A percentile compares a stretch with the other conserved stretches of the same genome.
Conservation (phyloP, 2,888 invertebrate genomes). For the Synergus itoensis region DNA sequence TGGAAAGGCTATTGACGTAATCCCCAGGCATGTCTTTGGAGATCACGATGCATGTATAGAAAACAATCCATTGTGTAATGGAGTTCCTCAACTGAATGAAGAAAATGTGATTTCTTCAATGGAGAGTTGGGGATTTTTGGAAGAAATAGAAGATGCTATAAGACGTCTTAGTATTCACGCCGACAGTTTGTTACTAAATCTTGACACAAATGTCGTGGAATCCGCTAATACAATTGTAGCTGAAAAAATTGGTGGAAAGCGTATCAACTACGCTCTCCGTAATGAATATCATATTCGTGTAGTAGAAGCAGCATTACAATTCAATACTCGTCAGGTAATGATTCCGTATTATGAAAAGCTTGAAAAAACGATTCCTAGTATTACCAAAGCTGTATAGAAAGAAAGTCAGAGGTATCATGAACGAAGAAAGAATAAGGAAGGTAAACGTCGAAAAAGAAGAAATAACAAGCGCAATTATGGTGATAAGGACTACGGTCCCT, state of each 20-base stretch:
- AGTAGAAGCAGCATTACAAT: background rate
- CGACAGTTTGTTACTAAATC: background rate
- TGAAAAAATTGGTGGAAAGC: background rate
- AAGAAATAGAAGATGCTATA: too few relatives aligned
- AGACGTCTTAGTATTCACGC: background rate
- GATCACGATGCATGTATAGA: background rate
- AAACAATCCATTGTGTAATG: background rate
- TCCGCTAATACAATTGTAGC: background rate
- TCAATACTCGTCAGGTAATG: background rate
- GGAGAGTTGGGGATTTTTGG: too few relatives aligned
- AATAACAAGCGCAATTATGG: background rate
- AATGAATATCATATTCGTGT: too few relatives aligned
- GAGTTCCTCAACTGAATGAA: background rate
- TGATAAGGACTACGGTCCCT: background rate
- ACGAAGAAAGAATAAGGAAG: background rate
- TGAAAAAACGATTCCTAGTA: background rate
- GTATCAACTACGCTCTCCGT: background rate
- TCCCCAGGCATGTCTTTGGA: background rate
- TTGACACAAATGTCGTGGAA: background rate
- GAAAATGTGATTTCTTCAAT: background rate
- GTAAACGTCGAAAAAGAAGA: background rate
- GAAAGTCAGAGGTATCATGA: background rate
- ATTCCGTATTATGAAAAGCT: background rate
- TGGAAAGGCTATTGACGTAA: background rate
- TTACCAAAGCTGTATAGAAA: background rate